A percentile compares a stretch with the other conserved stretches of the same genome.
Evolutionary conservation across 2,797 vertebrate genomes (phyloP).

Genomic region (Tamandua tetradactyla): DNA sequence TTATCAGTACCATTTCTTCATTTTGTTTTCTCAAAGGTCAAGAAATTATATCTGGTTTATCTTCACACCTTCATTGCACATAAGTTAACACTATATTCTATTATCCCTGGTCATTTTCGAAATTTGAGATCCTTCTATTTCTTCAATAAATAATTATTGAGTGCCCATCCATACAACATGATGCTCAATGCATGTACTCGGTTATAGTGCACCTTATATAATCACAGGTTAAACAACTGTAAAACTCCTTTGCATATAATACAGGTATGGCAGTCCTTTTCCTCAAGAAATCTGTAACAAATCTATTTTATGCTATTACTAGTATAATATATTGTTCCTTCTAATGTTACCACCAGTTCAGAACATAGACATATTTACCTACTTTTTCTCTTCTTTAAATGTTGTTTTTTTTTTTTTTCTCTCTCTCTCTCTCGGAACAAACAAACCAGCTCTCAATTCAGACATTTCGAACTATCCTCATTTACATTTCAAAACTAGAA

Average conservation of each 20-base stretch:
- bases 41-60: neutral
- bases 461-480: slow-evolving; percentile 53
- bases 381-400: neutral
- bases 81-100: neutral
- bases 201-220: neutral
- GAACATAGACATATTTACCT: neutral
- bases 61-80: neutral
- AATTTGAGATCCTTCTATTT: neutral
- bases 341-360: neutral
- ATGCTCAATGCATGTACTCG: neutral
- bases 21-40: neutral
- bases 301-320: neutral
- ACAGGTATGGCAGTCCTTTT: neutral
- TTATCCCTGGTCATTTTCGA: neutral
- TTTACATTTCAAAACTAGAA: slow-evolving; percentile 66
- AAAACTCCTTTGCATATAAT: neutral
- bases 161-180: neutral
- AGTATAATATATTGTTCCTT: neutral
- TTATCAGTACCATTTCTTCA: neutral
- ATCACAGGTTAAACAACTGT: neutral
- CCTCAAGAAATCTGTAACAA: neutral
- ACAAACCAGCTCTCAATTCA: slow-evolving; percentile 33
- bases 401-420: neutral
- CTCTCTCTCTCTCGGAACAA: neutral
- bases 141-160: neutral